Evolutionary conservation across 2,113 vertebrate species (phyloP).

Genomic region (Ammodytes marinus): DNA sequence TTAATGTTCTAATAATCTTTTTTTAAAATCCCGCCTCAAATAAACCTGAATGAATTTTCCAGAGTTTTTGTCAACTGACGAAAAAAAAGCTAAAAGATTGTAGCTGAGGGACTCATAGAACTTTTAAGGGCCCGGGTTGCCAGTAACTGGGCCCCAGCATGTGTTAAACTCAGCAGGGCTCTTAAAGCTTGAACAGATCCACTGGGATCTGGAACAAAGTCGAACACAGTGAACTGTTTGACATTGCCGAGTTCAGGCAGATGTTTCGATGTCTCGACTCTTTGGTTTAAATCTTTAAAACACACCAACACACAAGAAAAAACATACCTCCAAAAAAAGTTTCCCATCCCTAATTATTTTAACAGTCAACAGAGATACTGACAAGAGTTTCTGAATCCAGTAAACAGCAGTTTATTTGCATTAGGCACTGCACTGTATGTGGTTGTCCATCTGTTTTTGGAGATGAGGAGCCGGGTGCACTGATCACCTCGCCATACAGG

Average conservation of each 20-base stretch:
- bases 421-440: not conserved
- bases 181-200: conserved; percentile 2
- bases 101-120: conserved; percentile 1
- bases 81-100: not conserved
- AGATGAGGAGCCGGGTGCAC: conserved; percentile 23
- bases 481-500: conserved; percentile 35
- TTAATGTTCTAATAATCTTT: conserved; percentile 14
- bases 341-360: conserved; percentile 57
- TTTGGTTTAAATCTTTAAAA: conserved; percentile 33
- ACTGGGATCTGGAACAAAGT: conserved; percentile 18
- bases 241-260: conserved; percentile 29
- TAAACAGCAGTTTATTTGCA: conserved; percentile 58
- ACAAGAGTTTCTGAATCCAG: conserved; percentile 60
- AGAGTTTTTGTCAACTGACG: conserved; percentile 10
- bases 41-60: conserved; percentile 13
- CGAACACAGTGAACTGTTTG: conserved; percentile 26
- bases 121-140: conserved; percentile 26
- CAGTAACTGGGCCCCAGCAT: conserved; percentile 14
- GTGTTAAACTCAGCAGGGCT: conserved; percentile 46
- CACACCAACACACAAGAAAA: not conserved
- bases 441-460: conserved; percentile 34
- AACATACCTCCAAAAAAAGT: conserved; percentile 3
- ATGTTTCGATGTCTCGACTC: conserved; percentile 33
- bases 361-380: conserved; percentile 36
- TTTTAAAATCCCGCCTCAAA: conserved; percentile 20